Evolutionary conservation across 2,888 invertebrate species (phyloP).

Genomic region (Caenorhabditis angaria): DNA sequence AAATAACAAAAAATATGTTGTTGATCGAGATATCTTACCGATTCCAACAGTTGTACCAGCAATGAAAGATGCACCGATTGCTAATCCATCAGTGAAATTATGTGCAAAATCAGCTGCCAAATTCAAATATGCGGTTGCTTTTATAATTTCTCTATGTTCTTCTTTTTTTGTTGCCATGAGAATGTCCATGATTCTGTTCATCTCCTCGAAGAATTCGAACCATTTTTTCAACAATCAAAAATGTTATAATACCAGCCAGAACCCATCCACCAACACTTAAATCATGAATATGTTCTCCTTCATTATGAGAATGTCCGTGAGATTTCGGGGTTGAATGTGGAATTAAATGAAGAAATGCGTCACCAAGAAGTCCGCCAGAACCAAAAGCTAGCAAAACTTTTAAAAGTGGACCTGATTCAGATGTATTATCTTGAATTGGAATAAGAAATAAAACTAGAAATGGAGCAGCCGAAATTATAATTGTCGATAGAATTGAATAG

Average conservation of each 20-base stretch:
- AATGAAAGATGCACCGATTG: slow-evolving; percentile 94
- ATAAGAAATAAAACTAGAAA: not conserved
- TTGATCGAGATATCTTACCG: too few relatives aligned
- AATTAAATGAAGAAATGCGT: slow-evolving; percentile 96
- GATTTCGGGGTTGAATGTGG: slow-evolving; percentile 85
- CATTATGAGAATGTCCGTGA: not conserved
- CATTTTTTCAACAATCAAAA: slow-evolving; percentile 82
- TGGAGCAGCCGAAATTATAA: too few relatives aligned
- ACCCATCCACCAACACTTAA: slow-evolving; percentile 31
- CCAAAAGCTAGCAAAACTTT: slow-evolving; percentile 88
- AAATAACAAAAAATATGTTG: too few relatives aligned
- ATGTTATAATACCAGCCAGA: slow-evolving; percentile 56
- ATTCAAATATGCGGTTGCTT: slow-evolving; percentile 86
- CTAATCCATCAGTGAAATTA: slow-evolving; percentile 98
- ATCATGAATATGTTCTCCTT: not conserved
- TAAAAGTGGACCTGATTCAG: slow-evolving; percentile 85
- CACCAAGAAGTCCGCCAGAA: slow-evolving; percentile 86
- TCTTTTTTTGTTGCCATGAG: slow-evolving; percentile 10
- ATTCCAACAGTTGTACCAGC: too few relatives aligned
- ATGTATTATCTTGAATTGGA: too few relatives aligned
- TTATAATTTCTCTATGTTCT: slow-evolving; percentile 14
- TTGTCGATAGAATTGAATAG: too few relatives aligned
- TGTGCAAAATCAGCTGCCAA: slow-evolving; percentile 96
- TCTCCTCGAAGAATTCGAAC: slow-evolving; percentile 85
- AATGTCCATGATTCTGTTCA: slow-evolving; percentile 74